Evolutionary conservation across 1,140 invertebrate species (phyloP), one percentile per base, ranked within the genome.

Genomic region (Ceratina calcarata): DNA sequence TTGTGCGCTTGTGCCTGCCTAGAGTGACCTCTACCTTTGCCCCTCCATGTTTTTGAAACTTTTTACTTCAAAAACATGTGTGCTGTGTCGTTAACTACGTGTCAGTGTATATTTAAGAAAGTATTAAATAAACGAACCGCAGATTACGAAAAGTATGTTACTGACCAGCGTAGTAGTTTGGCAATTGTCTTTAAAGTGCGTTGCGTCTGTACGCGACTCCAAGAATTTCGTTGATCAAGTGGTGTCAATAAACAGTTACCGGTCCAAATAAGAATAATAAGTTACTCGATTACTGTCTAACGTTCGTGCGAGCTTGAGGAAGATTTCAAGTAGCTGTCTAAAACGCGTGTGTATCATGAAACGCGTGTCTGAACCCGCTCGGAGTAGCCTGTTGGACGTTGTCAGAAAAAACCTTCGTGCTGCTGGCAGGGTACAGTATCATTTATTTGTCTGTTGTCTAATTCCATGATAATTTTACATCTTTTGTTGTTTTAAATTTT

Each of bases 381-480:
- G 88, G 70, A 82, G 72, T 53, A 88, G 82, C 27, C 32, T 81
- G 57, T 66, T 90, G 18, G 88, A 90, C 18, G 53, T 86, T 7
- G 51, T 90, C 0, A 80, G 73, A 20, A 55, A 55, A 16, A 89
- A 89, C 79, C 64, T 90, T 4, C 61, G 22, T 7, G 69, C 78
- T 8, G 66, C 71, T 8, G 74, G 69, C 22, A n/a, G n/a, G n/a
- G n/a, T n/a, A n/a, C n/a, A n/a, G n/a, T 3, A 12, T 22, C 27
- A 62, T 57, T 51, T 18, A 57, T 57, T n/a, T 18, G n/a, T 18
- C 15, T 57, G 55, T 57, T 57, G 4, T 18, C 3, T 57, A 16
- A 57, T 57, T 57, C n/a, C 55, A 4, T 57, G 16, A 55, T 55
- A 55, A 55, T 55, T 3, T 3, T 37, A 37, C 32, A 6, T 37